These are phyloP conservation scores for Cantharis rufa DNA, from an alignment of 2,888 invertebrate genomes.

Conservation along the genomic window DNA sequence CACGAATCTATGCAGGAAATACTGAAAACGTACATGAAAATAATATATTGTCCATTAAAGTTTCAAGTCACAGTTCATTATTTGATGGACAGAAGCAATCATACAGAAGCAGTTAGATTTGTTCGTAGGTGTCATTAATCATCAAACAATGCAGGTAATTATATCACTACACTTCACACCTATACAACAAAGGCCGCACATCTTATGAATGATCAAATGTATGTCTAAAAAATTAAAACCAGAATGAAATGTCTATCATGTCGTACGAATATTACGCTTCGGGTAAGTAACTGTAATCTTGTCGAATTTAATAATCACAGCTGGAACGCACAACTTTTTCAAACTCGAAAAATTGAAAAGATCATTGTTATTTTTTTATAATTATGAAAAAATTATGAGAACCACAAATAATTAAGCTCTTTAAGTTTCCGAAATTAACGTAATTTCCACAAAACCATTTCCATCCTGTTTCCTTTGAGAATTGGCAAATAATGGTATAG, in stretches of 20 bases:
- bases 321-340: conserved; percentile 4
- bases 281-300: conserved; percentile 20
- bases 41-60: neutral
- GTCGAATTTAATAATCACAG: conserved; percentile 9
- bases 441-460: neutral
- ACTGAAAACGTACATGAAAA: neutral
- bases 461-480: neutral
- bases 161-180: conserved; percentile 52
- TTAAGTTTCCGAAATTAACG: neutral
- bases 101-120: conserved; percentile 54
- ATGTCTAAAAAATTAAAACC: conserved; percentile 4
- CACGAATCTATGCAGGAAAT: neutral
- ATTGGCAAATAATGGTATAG: neutral
- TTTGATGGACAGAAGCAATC: conserved; percentile 51
- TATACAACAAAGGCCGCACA: conserved; percentile 32
- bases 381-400: neutral
- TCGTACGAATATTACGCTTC: conserved; percentile 2
- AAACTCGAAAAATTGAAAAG: neutral
- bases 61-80: conserved; percentile 50
- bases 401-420: neutral
- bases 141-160: conserved; percentile 55
- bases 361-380: neutral
- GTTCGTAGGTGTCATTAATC: conserved; percentile 52
- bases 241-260: conserved; percentile 16
- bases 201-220: conserved; percentile 19